Base-by-base conservation (phyloP, 2,113 vertebrate genomes). In the Hystrix cristata region DNA sequence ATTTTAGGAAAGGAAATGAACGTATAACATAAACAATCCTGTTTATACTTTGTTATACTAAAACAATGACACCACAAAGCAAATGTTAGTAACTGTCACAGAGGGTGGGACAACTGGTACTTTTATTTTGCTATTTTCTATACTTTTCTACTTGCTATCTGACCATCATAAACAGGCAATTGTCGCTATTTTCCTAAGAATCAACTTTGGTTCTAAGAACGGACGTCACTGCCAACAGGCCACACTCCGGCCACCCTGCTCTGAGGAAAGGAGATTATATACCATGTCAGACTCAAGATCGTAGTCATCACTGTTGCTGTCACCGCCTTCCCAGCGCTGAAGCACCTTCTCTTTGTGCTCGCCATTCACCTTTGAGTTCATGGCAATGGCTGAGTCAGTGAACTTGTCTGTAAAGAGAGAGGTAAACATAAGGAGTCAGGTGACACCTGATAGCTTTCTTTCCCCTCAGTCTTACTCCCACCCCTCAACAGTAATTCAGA, bases 341-440 rank as follows among this genome's bases (percentile, higher is more conserved):
- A 99, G 98, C 78, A 99, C 99, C 98, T 99, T 99, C 96, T 99
- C 99, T 84, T 99, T 99, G 98, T 99, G 99, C 67, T 99, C 99
- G 60, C 99, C 99, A 12, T 99, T 99, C 96, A 99, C 98, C 38
- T 99, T 99, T 0, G 97, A 99, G 92, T 97, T 98, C 92, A 99
- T 98, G 91, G 98, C 99, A 93, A 99, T 99, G 89, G 99, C 99
- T 0, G 99, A 99, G 97, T 99, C 99, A 81, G 99, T 99, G 96
- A 99, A 99, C 57, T 99, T 99, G 98, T 99, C 99, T 99, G 95
- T 34, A 79, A 34, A 19, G 13, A 38, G 7, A 96, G 51, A 95
- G 43, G 29, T 5, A 25, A 96, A 85, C 14, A 97, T 34, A 12
- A 97, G 43, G 13, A 59, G 29, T 88, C 31, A 95, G 16, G 46